Base-by-base conservation (phyloP, 2,113 vertebrate species). In the Kryptolebias marmoratus region DNA sequence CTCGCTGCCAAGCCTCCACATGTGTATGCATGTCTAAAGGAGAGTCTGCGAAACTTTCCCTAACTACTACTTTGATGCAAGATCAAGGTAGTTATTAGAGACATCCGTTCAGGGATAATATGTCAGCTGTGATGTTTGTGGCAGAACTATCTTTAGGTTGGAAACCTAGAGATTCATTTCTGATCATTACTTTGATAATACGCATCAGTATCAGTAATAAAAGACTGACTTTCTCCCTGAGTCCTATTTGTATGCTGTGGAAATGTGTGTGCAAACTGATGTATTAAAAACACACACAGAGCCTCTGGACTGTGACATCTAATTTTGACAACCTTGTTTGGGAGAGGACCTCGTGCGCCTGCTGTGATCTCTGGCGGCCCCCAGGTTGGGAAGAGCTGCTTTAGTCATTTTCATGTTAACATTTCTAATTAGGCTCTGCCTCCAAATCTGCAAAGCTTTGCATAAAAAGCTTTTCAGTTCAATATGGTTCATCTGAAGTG, bases 341-440 rank as follows among this genome's bases (percentile, higher is more conserved):
- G 31, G 13, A 10, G 55, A 57, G 7, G 55, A 30, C 55, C 31
- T 31, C 55, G 6, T 30, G 54, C 54, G 31, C 54, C 54, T n/a
- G 11, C 54, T 31, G 55, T 32, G 55, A 56, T 56, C 30, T 57
- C 14, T 15, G 55, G 10, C 18, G 12, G 58, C 36, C 58, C 36
- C 11, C 18, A 44, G 58, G 58, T 59, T 59, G 31, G 54, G 56
- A 59, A n/a, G 11, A 2, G 1, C 58, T 36, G 56, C 16, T 50
- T 12, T 14, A 31, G 31, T 60, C 50, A 59, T 9, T 14, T 63
- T 31, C 28, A 73, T 44, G 18, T 63, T 31, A 71, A 62, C 59
- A 28, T 77, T 61, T 58, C 27, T 12, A 75, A 11, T 72, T 56
- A 56, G 27, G 27, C 64, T 57, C 36, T 42, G 12, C 42, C 64